phyloP scores from a whole-genome alignment of 2,113 vertebrate species.

The Gopherus flavomarginatus region DNA sequence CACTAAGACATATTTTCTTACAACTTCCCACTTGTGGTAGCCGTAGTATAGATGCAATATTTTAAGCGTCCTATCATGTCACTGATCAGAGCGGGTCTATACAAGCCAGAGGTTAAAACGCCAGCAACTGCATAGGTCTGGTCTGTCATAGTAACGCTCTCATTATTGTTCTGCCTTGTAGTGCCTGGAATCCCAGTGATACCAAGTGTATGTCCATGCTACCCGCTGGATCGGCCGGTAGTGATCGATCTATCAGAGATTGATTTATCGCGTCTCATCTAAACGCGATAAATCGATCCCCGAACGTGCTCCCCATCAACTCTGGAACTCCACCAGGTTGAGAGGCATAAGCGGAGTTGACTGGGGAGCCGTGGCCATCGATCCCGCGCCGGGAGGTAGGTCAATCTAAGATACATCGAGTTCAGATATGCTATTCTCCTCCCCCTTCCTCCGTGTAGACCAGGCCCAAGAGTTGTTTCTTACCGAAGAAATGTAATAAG shows the following conservation, averaged over 20 bases:
- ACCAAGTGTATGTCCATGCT: neutral
- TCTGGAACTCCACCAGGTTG: too few relatives aligned
- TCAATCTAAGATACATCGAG: too few relatives aligned
- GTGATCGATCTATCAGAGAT: neutral
- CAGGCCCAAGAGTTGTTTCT: neutral
- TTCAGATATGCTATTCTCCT: too few relatives aligned
- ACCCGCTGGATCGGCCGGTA: too few relatives aligned
- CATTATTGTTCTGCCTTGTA: neutral
- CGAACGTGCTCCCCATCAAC: too few relatives aligned
- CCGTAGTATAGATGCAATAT: accelerated
- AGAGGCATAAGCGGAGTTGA: too few relatives aligned
- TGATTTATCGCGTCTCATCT: neutral
- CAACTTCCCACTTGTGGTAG: neutral
- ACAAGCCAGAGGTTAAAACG: neutral
- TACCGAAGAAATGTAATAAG: neutral
- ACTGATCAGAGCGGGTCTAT: neutral
- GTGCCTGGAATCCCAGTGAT: neutral
- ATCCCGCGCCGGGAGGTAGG: too few relatives aligned
- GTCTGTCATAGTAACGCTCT: neutral
- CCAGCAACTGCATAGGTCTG: neutral
- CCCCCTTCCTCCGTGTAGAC: too few relatives aligned
- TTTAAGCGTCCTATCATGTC: neutral
- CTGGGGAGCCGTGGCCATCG: too few relatives aligned
- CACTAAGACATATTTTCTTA: neutral
- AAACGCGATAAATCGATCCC: too few relatives aligned